Evolutionary conservation across 2,888 invertebrate species (phyloP).

Genomic region (Euclidia mi): DNA sequence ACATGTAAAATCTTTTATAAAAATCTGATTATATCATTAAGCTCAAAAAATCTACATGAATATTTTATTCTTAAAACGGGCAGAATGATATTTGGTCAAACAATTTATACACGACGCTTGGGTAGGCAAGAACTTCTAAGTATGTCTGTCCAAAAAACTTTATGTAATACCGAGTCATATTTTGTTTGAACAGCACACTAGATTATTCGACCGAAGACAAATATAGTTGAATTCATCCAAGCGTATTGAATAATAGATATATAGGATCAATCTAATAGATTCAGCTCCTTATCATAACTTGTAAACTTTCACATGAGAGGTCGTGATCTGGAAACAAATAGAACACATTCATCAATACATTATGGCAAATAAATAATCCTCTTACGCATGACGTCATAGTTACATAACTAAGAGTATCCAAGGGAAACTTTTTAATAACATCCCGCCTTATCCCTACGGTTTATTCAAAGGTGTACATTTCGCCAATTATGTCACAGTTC

Average conservation of each 20-base stretch:
- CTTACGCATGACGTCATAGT: neutral
- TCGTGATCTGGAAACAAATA: neutral
- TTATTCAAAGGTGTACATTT: neutral
- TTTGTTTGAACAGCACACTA: slow-evolving; percentile 20
- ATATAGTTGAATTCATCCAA: slow-evolving; percentile 32
- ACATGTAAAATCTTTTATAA: no score
- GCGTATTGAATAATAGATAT: neutral
- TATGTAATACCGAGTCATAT: slow-evolving; percentile 24
- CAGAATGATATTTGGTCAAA: no score
- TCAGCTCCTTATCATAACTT: slow-evolving; percentile 14
- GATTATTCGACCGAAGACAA: slow-evolving; percentile 29
- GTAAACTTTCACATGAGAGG: neutral
- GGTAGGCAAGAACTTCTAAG: neutral
- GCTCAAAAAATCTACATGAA: no score
- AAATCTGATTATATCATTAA: no score
- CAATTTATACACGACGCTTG: no score
- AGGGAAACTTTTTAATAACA: neutral
- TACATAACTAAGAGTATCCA: neutral
- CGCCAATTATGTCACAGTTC: slow-evolving; percentile 16
- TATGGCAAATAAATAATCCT: neutral
- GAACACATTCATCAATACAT: neutral
- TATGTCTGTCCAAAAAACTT: slow-evolving; percentile 15
- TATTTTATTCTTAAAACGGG: no score
- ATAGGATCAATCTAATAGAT: slow-evolving; percentile 17
- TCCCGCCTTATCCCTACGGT: no score